A percentile compares a stretch with the other conserved stretches of the same genome.
These are phyloP conservation scores for Nylanderia fulva DNA, from an alignment of 1,140 invertebrate species.

Conservation along the genomic window DNA sequence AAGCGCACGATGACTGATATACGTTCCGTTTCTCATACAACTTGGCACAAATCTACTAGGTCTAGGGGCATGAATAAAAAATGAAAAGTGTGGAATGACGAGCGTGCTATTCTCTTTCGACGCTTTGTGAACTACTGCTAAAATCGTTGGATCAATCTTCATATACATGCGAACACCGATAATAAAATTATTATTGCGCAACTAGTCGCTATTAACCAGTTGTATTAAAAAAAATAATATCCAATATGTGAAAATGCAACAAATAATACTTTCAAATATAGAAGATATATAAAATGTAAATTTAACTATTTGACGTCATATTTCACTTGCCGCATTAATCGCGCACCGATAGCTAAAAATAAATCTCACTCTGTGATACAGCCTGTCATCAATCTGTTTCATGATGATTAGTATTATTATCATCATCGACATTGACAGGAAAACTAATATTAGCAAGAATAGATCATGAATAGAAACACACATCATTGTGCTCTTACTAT, in stretches of 20 bases:
- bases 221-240: not conserved
- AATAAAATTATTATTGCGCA: not conserved
- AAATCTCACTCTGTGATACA: not conserved
- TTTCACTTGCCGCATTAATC: not conserved
- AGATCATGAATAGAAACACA: conserved; percentile 4
- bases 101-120: conserved; percentile 42
- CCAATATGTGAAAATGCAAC: not conserved
- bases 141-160: conserved; percentile 48
- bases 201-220: not conserved
- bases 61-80: conserved; percentile 55
- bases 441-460: not conserved
- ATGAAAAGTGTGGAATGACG: conserved; percentile 30
- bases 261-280: not conserved
- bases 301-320: not conserved
- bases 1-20: conserved; percentile 51
- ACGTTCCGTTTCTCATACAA: conserved; percentile 42
- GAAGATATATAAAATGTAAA: not conserved
- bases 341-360: not conserved
- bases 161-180: not conserved
- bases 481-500: not conserved
- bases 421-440: not conserved
- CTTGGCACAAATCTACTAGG: conserved; percentile 45
- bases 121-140: conserved; percentile 44
- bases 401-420: not conserved
- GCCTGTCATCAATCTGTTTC: not conserved